Percentiles rank a stretch among this genome's conserved stretches.
Evolutionary conservation across 1,140 invertebrate species (phyloP).

Genomic region (Papilio helenus): DNA sequence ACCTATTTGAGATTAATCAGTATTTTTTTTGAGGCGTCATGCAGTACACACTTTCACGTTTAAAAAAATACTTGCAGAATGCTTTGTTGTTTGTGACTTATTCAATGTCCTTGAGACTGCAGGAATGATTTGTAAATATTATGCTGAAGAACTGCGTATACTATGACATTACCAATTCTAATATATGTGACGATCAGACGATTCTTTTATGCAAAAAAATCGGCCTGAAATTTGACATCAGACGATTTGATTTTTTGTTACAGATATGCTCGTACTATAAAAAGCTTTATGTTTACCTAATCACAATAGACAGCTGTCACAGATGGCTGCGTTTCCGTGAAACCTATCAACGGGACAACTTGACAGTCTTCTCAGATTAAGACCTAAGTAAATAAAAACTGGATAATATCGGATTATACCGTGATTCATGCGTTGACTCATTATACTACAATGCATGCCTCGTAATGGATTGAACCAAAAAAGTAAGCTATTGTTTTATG

Average conservation of each 20-base stretch:
- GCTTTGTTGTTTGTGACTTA: too few relatives aligned
- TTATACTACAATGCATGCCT: neutral
- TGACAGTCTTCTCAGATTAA: slow-evolving; percentile 1
- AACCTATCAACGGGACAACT: neutral
- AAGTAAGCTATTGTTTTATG: neutral
- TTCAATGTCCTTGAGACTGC: too few relatives aligned
- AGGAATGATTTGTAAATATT: too few relatives aligned
- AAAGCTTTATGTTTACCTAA: neutral
- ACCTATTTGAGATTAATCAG: too few relatives aligned
- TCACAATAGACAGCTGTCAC: neutral
- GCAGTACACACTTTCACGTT: too few relatives aligned
- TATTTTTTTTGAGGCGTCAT: too few relatives aligned
- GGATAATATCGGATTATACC: neutral
- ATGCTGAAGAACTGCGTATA: too few relatives aligned
- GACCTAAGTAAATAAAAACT: slow-evolving; percentile 6
- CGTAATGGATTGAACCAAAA: neutral
- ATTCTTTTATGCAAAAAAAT: too few relatives aligned
- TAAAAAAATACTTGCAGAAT: too few relatives aligned
- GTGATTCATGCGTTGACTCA: neutral
- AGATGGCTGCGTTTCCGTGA: neutral
- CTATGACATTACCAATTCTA: too few relatives aligned
- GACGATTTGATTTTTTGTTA: neutral
- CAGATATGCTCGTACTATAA: neutral
- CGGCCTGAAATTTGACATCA: too few relatives aligned
- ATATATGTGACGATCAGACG: too few relatives aligned